Percentiles rank a stretch among this genome's conserved stretches.
Evolutionary conservation across 2,797 vertebrate species (phyloP).

Genomic region (Euphonia xanthogaster): DNA sequence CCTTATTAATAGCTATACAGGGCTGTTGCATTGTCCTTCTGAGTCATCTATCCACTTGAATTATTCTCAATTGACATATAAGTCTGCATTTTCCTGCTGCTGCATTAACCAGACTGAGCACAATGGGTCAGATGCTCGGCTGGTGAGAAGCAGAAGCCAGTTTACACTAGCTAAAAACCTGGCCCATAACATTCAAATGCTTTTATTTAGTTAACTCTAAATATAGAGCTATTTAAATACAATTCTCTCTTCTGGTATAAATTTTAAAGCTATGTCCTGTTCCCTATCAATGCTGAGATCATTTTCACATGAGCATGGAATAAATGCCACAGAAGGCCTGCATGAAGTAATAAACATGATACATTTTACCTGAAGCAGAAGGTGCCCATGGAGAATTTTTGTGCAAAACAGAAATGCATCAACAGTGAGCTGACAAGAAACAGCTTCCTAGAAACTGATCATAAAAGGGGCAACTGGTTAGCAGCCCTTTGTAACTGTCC

Average conservation of each 20-base stretch:
- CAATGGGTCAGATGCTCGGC: slow-evolving; percentile 4
- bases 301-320: neutral
- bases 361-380: neutral
- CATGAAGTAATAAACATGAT: slow-evolving; percentile 2
- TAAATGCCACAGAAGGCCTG: neutral
- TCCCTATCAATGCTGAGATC: neutral
- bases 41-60: slow-evolving; percentile 60
- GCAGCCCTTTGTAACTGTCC: neutral
- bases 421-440: neutral
- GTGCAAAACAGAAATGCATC: neutral
- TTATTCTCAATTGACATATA: slow-evolving; percentile 60
- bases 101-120: slow-evolving; percentile 49
- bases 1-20: slow-evolving; percentile 52
- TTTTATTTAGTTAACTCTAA: neutral
- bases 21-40: slow-evolving; percentile 55
- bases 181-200: neutral
- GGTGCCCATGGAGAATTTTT: neutral
- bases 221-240: neutral
- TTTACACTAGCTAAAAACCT: neutral
- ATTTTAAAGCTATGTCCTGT: neutral
- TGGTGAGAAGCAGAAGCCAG: neutral
- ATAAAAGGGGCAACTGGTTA: slow-evolving; percentile 2
- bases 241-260: neutral
- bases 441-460: neutral
- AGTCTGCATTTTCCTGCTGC: slow-evolving; percentile 43